Conservation (phyloP, 2,113 vertebrate genomes). For the Dascyllus trimaculatus region DNA sequence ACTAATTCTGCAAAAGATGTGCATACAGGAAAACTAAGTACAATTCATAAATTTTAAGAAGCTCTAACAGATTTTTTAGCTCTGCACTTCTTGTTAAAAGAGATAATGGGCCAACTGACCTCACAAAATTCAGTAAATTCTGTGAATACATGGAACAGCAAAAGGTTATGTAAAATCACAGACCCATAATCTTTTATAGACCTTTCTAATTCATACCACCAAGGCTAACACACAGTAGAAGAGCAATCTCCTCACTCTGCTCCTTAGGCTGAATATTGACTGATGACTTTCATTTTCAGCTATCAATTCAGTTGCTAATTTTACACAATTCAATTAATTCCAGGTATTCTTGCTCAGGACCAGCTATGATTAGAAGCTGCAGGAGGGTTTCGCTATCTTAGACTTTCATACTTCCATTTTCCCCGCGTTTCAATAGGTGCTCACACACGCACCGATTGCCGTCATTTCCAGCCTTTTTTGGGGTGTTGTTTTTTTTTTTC, state of each 20-base stretch:
- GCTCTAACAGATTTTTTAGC: background rate
- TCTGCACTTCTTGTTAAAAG: background rate
- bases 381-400: conserved; percentile 21
- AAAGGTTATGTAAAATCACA: conserved; percentile 22
- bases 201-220: conserved; percentile 31
- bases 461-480: conserved; percentile 6
- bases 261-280: conserved; percentile 68
- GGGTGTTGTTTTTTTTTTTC: conserved; percentile 50
- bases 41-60: background rate
- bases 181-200: conserved; percentile 7
- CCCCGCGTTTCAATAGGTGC: background rate
- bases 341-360: conserved; percentile 56
- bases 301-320: conserved; percentile 73
- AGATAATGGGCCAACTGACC: background rate
- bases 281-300: conserved; percentile 78
- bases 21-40: background rate
- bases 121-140: background rate
- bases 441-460: background rate
- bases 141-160: background rate
- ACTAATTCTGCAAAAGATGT: conserved; percentile 1
- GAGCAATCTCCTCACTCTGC: conserved; percentile 39
- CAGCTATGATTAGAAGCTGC: conserved; percentile 60
- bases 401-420: background rate
- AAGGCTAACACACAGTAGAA: conserved; percentile 29
- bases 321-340: conserved; percentile 75